Evolutionary conservation across 2,888 invertebrate genomes (phyloP).

Genomic region (Teinopalpus imperialis): DNA sequence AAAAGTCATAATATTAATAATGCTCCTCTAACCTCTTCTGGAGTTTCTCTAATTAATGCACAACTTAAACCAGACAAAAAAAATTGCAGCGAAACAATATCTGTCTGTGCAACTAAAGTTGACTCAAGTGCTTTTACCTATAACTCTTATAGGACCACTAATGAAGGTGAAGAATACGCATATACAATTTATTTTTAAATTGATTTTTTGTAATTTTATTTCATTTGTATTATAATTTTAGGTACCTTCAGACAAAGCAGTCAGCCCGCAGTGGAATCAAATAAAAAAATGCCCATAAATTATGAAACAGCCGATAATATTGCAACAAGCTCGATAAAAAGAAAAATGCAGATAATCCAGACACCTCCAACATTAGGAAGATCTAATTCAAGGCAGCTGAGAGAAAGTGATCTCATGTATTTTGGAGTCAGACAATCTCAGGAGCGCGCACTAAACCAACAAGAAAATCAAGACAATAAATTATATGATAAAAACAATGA

Average conservation of each 20-base stretch:
- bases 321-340: conserved; percentile 35
- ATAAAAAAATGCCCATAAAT: conserved; percentile 3
- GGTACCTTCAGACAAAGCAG: conserved; percentile 21
- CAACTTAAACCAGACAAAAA: conserved; percentile 55
- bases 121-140: conserved; percentile 39
- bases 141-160: conserved; percentile 49
- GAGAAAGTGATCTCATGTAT: conserved; percentile 83
- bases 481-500: conserved; percentile 39
- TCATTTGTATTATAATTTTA: conserved; percentile 17
- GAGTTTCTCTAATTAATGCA: conserved; percentile 65
- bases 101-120: conserved; percentile 39
- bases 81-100: conserved; percentile 42
- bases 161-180: conserved; percentile 46
- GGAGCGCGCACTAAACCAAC: not conserved
- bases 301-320: conserved; percentile 7
- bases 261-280: not conserved
- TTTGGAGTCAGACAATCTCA: conserved; percentile 69
- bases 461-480: conserved; percentile 23
- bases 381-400: conserved; percentile 72
- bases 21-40: conserved; percentile 44
- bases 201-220: not conserved
- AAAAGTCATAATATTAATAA: conserved; percentile 36
- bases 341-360: conserved; percentile 44
- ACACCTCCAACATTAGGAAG: conserved; percentile 49
- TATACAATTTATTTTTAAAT: conserved; percentile 16